Evolutionary conservation across 1,140 invertebrate species (phyloP), one percentile per base, ranked within the genome.

Genomic region (Lasioglossum baleicum): DNA sequence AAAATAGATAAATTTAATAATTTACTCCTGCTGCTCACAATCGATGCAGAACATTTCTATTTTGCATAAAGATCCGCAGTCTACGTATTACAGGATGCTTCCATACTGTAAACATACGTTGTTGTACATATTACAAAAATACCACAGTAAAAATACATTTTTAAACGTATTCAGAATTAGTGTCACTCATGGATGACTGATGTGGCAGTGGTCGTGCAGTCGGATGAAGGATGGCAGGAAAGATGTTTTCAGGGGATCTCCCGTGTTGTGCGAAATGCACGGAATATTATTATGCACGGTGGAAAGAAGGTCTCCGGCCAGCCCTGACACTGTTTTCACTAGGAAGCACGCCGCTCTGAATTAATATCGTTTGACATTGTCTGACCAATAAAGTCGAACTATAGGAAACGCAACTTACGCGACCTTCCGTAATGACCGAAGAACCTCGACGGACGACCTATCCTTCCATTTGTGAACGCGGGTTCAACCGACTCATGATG

Each of bases 241-340:
- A 7, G 17, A 13, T 2, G 15, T 53, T 15, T 17, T 5, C 10
- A 8, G 13, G 56, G 35, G 17, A 44, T 0, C 53, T 6, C 2
- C 26, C 20, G 2, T n/a, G 13, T 31, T 53, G 22, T 20, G 15
- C 26, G n/a, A 74, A 65, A 74, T 51, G 13, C 40, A 80, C 63
- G 71, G 74, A 80, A 74, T 80, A 74, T 80, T 75, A n/a, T 66
- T 68, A 80, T 74, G 71, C 71, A 8, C 51, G 64, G n/a, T 67
- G 53, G 64, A n/a, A 22, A 67, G 78, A 74, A 75, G 71, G 78
- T 65, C 72, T 31, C 8, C n/a, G 42, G 7, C 0, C 26, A 68
- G 10, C 78, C 78, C 31, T 80, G 78, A 68, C 78, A 80, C 72
- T 74, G 53, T 80, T 80, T 74, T 80, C 78, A 67, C 71, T 66